Conservation (phyloP, 2,888 invertebrate genomes). For the Stenodema calcarata region DNA sequence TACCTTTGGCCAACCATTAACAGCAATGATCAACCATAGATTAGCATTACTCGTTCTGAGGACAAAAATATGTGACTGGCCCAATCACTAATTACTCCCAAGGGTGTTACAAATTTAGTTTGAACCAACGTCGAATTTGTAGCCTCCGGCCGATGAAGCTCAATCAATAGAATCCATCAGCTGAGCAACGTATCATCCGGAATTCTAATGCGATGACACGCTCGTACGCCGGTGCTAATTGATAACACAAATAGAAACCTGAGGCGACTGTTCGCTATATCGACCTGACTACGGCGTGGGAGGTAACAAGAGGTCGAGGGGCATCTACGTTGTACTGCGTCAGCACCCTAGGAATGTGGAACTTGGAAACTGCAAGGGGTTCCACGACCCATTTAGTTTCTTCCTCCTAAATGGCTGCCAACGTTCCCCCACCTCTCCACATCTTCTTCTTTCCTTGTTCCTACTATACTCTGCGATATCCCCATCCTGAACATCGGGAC, state of each 20-base stretch:
- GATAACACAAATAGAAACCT: not conserved
- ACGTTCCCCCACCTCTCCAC: not conserved
- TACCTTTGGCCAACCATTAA: too few species aligned
- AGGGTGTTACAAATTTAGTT: too few species aligned
- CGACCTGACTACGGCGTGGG: not conserved
- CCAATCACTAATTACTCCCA: too few species aligned
- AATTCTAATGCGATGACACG: too few species aligned
- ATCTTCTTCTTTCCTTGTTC: not conserved
- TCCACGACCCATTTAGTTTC: constrained; percentile 20
- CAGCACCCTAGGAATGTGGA: constrained; percentile 12
- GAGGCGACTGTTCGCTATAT: not conserved
- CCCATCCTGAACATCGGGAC: not conserved
- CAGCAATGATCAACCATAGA: too few species aligned
- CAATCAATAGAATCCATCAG: too few species aligned
- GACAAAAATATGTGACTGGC: too few species aligned
- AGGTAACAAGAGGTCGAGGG: not conserved
- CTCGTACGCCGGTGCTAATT: not conserved
- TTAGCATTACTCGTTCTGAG: too few species aligned
- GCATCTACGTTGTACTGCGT: constrained; percentile 2
- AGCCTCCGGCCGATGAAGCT: too few species aligned
- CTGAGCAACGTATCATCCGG: too few species aligned
- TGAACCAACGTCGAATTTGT: too few species aligned
- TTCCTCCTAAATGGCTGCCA: constrained; percentile 8
- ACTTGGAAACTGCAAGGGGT: constrained; percentile 4
- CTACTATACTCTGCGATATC: not conserved